phyloP scores from a whole-genome alignment of 2,797 vertebrate genomes.

The Numenius phaeopus region DNA sequence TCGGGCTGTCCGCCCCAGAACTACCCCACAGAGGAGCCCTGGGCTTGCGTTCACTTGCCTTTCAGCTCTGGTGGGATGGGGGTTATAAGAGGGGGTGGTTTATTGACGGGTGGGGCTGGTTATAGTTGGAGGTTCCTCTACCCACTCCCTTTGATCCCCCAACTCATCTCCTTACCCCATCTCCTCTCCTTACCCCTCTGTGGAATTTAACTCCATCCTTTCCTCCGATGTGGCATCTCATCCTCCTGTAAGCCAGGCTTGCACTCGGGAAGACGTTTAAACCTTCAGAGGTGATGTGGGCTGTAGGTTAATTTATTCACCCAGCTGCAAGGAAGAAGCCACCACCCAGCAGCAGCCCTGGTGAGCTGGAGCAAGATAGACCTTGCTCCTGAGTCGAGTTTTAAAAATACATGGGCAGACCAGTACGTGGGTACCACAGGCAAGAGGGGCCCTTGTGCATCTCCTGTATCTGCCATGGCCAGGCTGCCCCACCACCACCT shows the following conservation, averaged over 20 bases:
- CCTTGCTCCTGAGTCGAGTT: not conserved
- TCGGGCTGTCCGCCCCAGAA: fast-evolving
- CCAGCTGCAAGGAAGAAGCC: not conserved
- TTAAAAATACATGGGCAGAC: not conserved
- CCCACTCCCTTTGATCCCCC: constrained; percentile 31
- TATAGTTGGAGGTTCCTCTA: not conserved
- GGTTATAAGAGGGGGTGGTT: not conserved
- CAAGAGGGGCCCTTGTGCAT: not conserved
- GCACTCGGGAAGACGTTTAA: not conserved
- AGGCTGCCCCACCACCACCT: fast-evolving
- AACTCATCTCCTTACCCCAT: not conserved
- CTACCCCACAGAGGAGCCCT: not conserved
- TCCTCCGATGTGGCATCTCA: not conserved
- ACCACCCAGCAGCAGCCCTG: not conserved
- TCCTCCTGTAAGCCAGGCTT: not conserved
- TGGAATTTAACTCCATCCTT: constrained; percentile 23
- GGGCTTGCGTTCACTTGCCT: not conserved
- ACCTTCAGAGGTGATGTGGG: not conserved
- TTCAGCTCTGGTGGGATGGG: not conserved
- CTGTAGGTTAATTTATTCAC: not conserved
- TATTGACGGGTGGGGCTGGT: not conserved
- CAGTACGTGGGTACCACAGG: fast-evolving
- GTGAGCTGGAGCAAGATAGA: fast-evolving
- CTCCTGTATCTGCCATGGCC: not conserved
- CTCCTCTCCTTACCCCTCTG: not conserved